Evolutionary conservation across 2,113 vertebrate species (phyloP), one percentile per base, ranked within the genome.

Genomic region (Tursiops truncatus): DNA sequence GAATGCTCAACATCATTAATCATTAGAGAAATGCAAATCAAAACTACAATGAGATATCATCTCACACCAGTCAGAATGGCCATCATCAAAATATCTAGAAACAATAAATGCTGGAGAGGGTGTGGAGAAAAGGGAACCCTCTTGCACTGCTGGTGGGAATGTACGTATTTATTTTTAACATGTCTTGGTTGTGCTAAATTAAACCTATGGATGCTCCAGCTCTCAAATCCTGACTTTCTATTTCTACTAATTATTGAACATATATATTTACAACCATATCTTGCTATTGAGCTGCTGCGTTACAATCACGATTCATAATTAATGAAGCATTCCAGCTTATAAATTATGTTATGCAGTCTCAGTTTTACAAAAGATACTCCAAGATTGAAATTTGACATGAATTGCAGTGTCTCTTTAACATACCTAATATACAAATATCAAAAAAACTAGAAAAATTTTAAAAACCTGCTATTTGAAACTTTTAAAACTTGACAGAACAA

Each of bases 231-330:
- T 91, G 74, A 85, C 47, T 56, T 77, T 73, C 41, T 93, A 74
- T 63, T 95, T 80, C 47, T 60, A 58, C 12, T 76, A 76, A 15
- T 77, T 91, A 60, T 70, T 93, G 38, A 88, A 36, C 18, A 94
- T 5, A 62, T 50, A 87, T 53, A 47, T 74, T 87, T 89, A 83
- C 23, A 93, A 68, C 56, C 28, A 36, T 38, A 50, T 71, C 31
- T 79, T 86, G 74, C 44, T 71, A 71, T 74, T 89, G 58, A 70
- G 14, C 47, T 88, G 12, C 73, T 63, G 31, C 68, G 3, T 88
- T 65, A 85, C n/a, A 87, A 44, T 73, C 38, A 62, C n/a, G 84
- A 87, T 91, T 88, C 28, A 91, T 93, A 93, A 71, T 77, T 65
- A 76, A 86, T 63, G 33, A 93, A 74, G 44, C 67, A 93, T 56